Conservation (phyloP, 1,140 invertebrate species). For the Rhagoletis zephyria region DNA sequence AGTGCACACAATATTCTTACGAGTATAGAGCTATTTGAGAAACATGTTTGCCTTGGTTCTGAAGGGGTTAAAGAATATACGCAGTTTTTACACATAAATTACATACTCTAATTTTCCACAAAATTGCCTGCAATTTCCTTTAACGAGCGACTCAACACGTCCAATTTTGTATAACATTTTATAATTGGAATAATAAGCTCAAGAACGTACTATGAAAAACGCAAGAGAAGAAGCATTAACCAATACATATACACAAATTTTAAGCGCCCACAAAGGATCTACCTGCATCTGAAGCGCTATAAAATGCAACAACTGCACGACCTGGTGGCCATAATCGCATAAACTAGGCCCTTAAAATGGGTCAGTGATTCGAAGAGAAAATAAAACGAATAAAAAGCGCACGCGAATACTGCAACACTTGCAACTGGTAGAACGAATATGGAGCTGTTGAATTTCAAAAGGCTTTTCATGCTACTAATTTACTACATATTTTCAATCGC, state of each 20-base stretch:
- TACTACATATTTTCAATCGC: neutral
- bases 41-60: too few relatives aligned
- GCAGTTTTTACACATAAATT: neutral
- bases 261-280: neutral
- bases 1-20: too few relatives aligned
- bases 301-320: neutral
- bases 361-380: neutral
- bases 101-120: neutral
- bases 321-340: neutral
- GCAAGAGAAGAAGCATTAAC: neutral
- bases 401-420: neutral
- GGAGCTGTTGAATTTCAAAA: neutral
- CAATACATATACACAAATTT: neutral
- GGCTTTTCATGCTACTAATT: neutral
- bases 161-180: neutral
- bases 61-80: too few relatives aligned
- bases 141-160: slow-evolving; percentile 1
- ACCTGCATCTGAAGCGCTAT: neutral
- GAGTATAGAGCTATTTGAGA: too few relatives aligned
- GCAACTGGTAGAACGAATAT: neutral
- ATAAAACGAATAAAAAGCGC: neutral
- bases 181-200: slow-evolving; percentile 7
- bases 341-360: neutral
- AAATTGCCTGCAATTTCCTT: slow-evolving; percentile 14
- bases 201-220: neutral